Conservation (phyloP, 2,797 vertebrate genomes). For the Tinamus major region DNA sequence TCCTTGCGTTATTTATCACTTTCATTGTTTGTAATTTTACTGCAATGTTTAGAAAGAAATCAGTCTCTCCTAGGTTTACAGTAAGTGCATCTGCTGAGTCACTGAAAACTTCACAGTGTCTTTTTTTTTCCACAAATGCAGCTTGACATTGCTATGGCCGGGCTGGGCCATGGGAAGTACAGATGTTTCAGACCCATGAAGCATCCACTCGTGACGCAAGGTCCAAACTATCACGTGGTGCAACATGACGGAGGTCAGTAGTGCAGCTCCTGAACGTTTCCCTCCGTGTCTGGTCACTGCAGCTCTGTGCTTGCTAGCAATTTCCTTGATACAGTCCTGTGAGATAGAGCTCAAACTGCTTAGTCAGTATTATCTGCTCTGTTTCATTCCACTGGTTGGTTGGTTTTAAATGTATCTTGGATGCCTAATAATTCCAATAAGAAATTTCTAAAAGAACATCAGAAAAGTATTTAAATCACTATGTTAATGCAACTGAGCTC, state of each 20-base stretch:
- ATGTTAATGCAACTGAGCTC: not conserved
- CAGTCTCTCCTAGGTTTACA: accelerated
- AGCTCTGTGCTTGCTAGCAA: not conserved
- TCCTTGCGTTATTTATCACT: not conserved
- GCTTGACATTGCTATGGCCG: not conserved
- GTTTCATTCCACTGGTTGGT: not conserved
- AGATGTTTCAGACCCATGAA: not conserved
- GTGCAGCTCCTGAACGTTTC: not conserved
- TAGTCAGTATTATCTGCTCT: not conserved
- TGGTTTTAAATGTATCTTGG: not conserved
- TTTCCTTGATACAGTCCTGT: not conserved
- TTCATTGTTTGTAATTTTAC: not conserved
- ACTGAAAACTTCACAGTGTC: not conserved
- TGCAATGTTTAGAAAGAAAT: not conserved
- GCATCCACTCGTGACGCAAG: not conserved
- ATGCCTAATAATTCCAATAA: constrained; percentile 1
- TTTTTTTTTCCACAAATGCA: not conserved
- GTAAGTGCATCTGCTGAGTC: not conserved
- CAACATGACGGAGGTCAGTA: not conserved
- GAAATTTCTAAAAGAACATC: constrained; percentile 32
- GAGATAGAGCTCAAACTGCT: not conserved
- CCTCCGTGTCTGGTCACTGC: not conserved
- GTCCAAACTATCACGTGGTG: not conserved
- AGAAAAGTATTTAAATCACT: constrained; percentile 41
- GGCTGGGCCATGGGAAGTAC: not conserved